A percentile compares a stretch with the other conserved stretches of the same genome.
Evolutionary conservation across 2,113 vertebrate species (phyloP).

Genomic region (Azemiops feae): DNA sequence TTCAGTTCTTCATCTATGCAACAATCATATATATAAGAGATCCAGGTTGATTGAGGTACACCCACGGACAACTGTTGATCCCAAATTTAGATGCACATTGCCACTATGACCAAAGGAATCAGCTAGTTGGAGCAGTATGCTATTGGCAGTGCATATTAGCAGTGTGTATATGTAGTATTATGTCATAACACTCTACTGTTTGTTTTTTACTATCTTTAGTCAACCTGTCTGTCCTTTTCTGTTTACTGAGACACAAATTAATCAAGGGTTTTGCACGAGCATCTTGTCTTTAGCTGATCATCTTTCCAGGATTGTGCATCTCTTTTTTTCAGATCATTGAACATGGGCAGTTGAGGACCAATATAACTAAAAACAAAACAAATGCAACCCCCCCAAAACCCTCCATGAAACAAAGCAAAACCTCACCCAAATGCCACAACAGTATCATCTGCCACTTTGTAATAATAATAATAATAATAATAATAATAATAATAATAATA

Average conservation of each 20-base stretch:
- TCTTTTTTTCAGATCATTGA: neutral
- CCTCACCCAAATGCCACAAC: neutral
- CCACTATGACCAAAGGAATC: neutral
- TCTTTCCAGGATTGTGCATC: neutral
- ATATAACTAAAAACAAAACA: neutral
- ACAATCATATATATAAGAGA: neutral
- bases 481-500: too few relatives aligned
- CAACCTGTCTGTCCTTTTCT: neutral
- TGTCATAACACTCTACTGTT: neutral
- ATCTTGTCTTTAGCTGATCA: neutral
- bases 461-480: neutral
- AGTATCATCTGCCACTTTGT: neutral
- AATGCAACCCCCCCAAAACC: neutral
- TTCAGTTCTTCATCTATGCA: neutral
- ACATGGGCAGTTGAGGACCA: neutral
- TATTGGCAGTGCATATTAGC: neutral
- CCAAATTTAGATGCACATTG: neutral
- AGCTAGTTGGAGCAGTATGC: neutral
- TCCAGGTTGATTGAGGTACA: neutral
- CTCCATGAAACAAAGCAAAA: neutral
- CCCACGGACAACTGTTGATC: neutral
- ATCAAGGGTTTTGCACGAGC: neutral
- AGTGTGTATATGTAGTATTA: neutral
- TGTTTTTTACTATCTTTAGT: neutral
- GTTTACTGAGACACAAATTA: neutral